A percentile compares a stretch with the other conserved stretches of the same genome.
phyloP scores from a whole-genome alignment of 2,797 vertebrate genomes.

The Lemur catta region DNA sequence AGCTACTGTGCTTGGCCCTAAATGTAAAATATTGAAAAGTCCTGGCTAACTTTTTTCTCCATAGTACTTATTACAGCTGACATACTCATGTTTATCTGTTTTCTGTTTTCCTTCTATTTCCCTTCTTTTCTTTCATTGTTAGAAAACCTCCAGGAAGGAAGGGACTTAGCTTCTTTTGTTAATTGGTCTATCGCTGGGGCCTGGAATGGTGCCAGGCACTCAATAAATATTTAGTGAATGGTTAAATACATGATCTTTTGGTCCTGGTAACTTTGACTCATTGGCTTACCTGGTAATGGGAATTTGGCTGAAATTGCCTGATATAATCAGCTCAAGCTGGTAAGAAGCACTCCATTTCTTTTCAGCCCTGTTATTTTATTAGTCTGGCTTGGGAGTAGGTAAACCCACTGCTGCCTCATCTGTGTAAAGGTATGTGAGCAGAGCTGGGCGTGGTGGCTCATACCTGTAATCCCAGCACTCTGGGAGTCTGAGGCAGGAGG shows the following conservation, averaged over 20 bases:
- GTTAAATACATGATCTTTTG: not conserved
- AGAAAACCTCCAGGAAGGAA: not conserved
- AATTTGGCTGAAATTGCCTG: not conserved
- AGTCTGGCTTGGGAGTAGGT: conserved; percentile 12
- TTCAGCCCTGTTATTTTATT: not conserved
- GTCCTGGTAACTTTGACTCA: conserved; percentile 25
- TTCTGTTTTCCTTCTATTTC: conserved; percentile 33
- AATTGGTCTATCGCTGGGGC: not conserved
- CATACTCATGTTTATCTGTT: not conserved
- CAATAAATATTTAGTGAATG: not conserved
- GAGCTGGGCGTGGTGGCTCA: not conserved
- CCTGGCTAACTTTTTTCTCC: not conserved
- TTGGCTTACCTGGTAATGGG: not conserved
- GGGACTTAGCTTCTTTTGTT: not conserved
- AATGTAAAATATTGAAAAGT: not conserved
- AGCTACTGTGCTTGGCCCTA: not conserved
- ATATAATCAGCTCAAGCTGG: not conserved
- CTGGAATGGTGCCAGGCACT: not conserved
- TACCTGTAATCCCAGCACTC: not conserved
- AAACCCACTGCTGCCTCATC: not conserved
- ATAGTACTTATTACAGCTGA: not conserved
- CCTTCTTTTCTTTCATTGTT: not conserved
- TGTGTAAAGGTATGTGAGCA: conserved; percentile 33
- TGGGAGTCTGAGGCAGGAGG: not conserved
- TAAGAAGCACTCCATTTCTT: conserved; percentile 28